These are phyloP conservation scores for Misgurnus mizolepis DNA, from an alignment of 2,113 vertebrate species.

Conservation along the genomic window DNA sequence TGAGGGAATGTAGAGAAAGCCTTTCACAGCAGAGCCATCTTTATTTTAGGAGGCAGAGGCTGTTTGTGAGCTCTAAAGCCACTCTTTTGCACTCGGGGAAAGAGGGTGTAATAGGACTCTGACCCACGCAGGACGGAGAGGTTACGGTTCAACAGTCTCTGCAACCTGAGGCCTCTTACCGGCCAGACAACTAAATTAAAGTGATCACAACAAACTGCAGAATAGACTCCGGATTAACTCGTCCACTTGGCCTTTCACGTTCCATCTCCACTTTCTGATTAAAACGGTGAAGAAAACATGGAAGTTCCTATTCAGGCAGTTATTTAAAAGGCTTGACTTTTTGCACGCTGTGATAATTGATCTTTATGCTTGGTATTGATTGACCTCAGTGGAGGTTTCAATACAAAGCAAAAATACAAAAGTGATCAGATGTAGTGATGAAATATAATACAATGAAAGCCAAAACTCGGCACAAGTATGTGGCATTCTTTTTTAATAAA, in stretches of 20 bases:
- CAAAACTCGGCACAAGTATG: too few relatives aligned
- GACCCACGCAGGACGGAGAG: conserved; percentile 64
- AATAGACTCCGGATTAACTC: conserved; percentile 44
- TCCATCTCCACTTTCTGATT: conserved; percentile 21
- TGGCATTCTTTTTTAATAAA: background rate
- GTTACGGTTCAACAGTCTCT: conserved; percentile 61
- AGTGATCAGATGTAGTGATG: background rate
- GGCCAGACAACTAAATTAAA: conserved; percentile 61
- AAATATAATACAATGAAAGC: background rate
- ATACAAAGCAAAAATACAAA: background rate
- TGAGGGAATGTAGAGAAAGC: conserved; percentile 66
- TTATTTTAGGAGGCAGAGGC: conserved; percentile 72
- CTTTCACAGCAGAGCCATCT: conserved; percentile 74
- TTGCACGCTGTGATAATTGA: background rate
- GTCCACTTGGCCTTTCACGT: conserved; percentile 43
- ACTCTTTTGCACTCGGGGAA: conserved; percentile 63
- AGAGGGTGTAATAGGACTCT: conserved; percentile 67
- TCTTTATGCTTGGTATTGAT: background rate
- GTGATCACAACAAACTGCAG: conserved; percentile 64
- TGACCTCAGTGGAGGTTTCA: background rate
- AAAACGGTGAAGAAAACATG: conserved; percentile 6
- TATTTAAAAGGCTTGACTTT: conserved; percentile 11
- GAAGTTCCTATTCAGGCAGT: conserved; percentile 8
- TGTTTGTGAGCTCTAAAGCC: conserved; percentile 68
- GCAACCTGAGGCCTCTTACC: conserved; percentile 57